These are phyloP conservation scores for Jacana jacana DNA, from an alignment of 2,113 vertebrate genomes.

Conservation along the genomic window DNA sequence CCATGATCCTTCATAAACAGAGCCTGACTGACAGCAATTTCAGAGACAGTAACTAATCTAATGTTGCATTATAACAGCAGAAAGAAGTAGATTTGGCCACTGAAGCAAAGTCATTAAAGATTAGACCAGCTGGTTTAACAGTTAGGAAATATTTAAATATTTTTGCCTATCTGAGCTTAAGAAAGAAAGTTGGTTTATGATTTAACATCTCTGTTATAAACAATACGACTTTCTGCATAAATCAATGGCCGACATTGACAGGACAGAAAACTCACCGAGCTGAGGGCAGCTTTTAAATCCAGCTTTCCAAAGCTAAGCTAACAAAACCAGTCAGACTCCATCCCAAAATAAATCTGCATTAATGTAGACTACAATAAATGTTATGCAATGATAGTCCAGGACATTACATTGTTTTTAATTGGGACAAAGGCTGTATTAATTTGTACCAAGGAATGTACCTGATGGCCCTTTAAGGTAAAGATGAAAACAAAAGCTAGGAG, in stretches of 20 bases:
- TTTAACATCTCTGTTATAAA: conserved; percentile 60
- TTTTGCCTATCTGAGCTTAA: conserved; percentile 66
- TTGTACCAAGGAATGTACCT: background rate
- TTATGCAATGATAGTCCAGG: background rate
- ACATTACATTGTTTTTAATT: background rate
- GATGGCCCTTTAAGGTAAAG: background rate
- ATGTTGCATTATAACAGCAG: conserved; percentile 44
- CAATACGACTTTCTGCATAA: conserved; percentile 53
- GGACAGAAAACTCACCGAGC: conserved; percentile 46
- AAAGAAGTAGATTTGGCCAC: conserved; percentile 58
- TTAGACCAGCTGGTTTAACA: conserved; percentile 68
- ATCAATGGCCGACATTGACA: conserved; percentile 48
- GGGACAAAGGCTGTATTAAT: background rate
- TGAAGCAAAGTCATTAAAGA: conserved; percentile 65
- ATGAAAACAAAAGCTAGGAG: background rate
- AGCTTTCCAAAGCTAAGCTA: conserved; percentile 44
- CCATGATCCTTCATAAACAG: conserved; percentile 33
- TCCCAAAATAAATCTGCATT: background rate
- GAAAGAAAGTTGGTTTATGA: conserved; percentile 55
- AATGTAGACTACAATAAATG: background rate
- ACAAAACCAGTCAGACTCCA: background rate
- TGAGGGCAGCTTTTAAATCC: conserved; percentile 46
- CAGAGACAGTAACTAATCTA: conserved; percentile 49
- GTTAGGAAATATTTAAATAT: conserved; percentile 66
- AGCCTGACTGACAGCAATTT: conserved; percentile 15